phyloP scores from a whole-genome alignment of 2,797 vertebrate species.

The Coregonus suidteri region DNA sequence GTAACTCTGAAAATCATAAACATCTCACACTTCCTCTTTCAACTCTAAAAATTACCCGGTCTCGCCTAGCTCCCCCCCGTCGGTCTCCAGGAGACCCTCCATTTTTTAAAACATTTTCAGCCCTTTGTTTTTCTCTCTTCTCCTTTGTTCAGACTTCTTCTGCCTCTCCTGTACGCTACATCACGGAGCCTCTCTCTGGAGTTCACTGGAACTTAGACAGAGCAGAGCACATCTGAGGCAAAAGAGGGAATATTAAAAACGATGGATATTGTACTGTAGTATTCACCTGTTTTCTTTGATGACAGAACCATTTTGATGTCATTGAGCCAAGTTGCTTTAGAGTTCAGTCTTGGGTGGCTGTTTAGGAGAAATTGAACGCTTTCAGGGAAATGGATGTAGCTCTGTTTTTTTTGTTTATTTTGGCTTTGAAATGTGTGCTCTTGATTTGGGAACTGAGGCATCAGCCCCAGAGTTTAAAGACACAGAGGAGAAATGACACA shows the following conservation, averaged over 20 bases:
- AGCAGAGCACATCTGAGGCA: constrained; percentile 14
- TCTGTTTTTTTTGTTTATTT: constrained; percentile 16
- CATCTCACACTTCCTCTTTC: constrained; percentile 60
- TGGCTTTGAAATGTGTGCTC: constrained; percentile 22
- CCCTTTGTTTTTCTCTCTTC: constrained; percentile 48
- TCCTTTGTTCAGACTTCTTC: constrained; percentile 56
- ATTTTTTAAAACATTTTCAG: constrained; percentile 17
- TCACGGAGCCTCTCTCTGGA: constrained; percentile 45
- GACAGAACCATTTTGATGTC: constrained; percentile 22
- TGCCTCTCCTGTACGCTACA: constrained; percentile 49
- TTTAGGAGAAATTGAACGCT: constrained; percentile 39
- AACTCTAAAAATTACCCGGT: constrained; percentile 69
- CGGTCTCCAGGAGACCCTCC: constrained; percentile 54
- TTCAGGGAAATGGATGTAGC: constrained; percentile 27
- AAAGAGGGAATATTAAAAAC: constrained; percentile 46
- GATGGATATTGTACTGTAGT: constrained; percentile 37
- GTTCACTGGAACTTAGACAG: constrained; percentile 6
- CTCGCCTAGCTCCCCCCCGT: constrained; percentile 46
- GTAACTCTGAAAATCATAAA: constrained; percentile 58
- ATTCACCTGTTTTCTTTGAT: constrained; percentile 50
- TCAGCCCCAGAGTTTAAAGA: constrained; percentile 6
- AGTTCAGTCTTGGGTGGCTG: constrained; percentile 49
- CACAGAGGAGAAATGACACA: constrained; percentile 22
- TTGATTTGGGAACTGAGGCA: constrained; percentile 31
- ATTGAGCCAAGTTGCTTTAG: constrained; percentile 22